These are phyloP conservation scores for Acholoe squamosa DNA, from an alignment of 2,888 invertebrate genomes.

Conservation along the genomic window DNA sequence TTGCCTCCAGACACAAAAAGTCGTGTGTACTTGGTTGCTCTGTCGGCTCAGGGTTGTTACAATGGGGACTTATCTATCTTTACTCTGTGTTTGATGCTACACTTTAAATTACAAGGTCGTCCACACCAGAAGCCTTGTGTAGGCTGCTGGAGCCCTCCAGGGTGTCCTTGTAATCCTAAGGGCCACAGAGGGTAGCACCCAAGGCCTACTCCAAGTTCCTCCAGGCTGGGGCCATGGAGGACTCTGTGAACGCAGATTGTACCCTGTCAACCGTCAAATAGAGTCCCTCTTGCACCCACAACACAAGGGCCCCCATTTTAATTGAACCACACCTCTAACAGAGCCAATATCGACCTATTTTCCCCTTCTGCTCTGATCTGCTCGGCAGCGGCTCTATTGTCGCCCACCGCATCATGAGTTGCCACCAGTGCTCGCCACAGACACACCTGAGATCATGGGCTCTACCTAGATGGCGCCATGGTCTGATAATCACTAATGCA, in stretches of 20 bases:
- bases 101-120: background rate
- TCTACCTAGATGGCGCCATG: too few relatives aligned
- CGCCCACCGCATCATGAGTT: background rate
- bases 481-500: too few relatives aligned
- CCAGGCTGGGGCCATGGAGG: background rate
- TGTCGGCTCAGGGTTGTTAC: background rate
- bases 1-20: too few relatives aligned
- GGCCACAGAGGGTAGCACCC: background rate
- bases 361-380: background rate
- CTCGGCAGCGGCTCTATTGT: slow-evolving; percentile 21
- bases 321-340: background rate
- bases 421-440: background rate
- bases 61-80: background rate
- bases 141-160: background rate
- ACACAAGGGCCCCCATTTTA: background rate
- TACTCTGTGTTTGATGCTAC: background rate
- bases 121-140: background rate
- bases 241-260: background rate
- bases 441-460: too few relatives aligned
- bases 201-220: background rate
- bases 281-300: background rate
- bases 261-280: background rate
- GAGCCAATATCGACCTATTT: slow-evolving; percentile 2
- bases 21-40: too few relatives aligned
- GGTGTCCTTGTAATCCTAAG: slow-evolving; percentile 6